Base-by-base conservation (phyloP, 2,797 vertebrate genomes). In the Dermochelys coriacea region DNA sequence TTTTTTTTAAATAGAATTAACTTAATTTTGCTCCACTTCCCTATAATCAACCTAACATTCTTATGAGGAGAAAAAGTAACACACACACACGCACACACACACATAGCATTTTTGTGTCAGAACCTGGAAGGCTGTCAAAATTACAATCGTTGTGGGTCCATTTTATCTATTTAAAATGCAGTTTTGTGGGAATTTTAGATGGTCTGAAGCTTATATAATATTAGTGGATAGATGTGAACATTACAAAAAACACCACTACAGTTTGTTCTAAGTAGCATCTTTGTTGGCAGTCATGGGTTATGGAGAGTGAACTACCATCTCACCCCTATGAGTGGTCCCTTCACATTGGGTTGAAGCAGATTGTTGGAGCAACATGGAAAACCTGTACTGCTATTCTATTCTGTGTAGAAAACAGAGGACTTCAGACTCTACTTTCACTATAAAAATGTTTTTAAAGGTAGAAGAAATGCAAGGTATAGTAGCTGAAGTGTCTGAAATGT, bases 161-260 rank as follows among this genome's bases (percentile, higher is more conserved):
- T 90, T 91, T 94, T 94, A 37, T 82, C 93, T 79, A 75, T 96
- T 94, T 97, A 86, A 94, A 94, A 74, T 88, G 91, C 94, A 59
- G 84, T 93, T 93, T 80, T 83, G 85, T 95, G 79, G 86, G 49
- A 84, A 57, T 80, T 93, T 90, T 71, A 21, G 37, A 12, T 91
- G 91, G 93, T 94, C 88, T 57, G 49, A 86, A 75, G 49, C 16
- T 95, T 93, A 84, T 74, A 27, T 54, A 25, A 8, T 52, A 74
- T 84, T 47, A 51, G 54, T 52, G 37, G 59, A 14, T 6, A 86
- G 45, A 34, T 80, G 54, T 1, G 27, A 92, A 61, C 5, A 55
- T n/a, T 0, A 84, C 2, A 57, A 59, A 80, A 37, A 75, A 87
- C n/a, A 54, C 41, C 6, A 37, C 9, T 21, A 29, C 14, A 27